Conservation (phyloP, 2,888 invertebrate species). For the Spicauda simplicius region DNA sequence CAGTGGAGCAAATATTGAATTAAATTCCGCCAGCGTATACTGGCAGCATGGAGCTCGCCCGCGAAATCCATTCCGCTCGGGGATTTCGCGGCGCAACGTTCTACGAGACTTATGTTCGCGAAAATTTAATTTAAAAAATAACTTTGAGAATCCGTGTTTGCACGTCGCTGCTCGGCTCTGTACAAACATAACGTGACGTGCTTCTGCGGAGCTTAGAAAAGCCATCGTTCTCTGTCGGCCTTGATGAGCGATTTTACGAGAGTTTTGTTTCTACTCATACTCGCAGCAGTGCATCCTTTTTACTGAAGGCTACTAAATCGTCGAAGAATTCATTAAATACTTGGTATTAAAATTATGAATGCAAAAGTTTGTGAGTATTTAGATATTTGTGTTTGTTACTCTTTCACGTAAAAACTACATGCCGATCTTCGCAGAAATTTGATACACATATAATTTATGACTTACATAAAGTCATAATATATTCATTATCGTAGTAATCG, state of each 20-base stretch:
- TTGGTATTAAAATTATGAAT: no score
- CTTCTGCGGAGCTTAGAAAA: constrained; percentile 1
- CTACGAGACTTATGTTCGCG: constrained; percentile 21
- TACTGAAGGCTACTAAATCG: no score
- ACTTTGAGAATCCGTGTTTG: constrained; percentile 20
- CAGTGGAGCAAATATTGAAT: constrained; percentile 19
- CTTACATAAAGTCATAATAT: no score
- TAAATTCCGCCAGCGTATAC: constrained; percentile 22
- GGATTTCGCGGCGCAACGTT: constrained; percentile 9
- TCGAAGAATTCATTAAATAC: no score
- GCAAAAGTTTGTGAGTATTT: no score
- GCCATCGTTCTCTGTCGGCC: constrained; percentile 22
- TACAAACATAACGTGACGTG: constrained; percentile 10
- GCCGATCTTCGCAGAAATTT: no score
- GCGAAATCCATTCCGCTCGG: constrained; percentile 14
- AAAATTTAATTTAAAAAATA: constrained; percentile 29
- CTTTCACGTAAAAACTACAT: no score
- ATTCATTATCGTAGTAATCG: no score
- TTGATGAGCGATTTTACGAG: not conserved
- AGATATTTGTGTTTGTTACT: no score
- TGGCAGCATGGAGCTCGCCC: constrained; percentile 10
- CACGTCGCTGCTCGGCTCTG: constrained; percentile 5
- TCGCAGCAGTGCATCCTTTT: no score
- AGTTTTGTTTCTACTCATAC: no score
- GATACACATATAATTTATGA: no score